These are phyloP conservation scores for Lacanobia oleracea DNA, from an alignment of 2,888 invertebrate species.

Conservation along the genomic window DNA sequence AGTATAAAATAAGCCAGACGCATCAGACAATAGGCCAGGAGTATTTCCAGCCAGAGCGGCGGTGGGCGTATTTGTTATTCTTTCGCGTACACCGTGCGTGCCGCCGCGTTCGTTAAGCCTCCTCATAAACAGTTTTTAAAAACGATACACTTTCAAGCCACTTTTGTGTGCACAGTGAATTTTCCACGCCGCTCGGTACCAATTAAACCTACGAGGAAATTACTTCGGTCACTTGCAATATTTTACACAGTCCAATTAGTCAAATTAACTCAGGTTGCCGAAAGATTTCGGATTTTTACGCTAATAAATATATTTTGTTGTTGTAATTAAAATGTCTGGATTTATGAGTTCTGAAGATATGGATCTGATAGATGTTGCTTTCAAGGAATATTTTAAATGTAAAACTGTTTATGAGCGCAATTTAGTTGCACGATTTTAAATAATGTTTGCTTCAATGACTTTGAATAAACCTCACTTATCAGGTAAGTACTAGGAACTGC, in stretches of 20 bases:
- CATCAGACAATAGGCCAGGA: slow-evolving; percentile 48
- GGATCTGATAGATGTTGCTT: slow-evolving; percentile 18
- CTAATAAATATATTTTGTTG: slow-evolving; percentile 48
- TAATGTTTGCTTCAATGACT: not conserved
- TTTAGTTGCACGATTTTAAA: not conserved
- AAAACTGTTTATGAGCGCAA: slow-evolving; percentile 12
- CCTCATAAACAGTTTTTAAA: slow-evolving; percentile 71
- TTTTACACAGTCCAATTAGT: slow-evolving; percentile 64
- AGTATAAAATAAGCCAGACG: slow-evolving; percentile 44
- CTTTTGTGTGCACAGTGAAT: slow-evolving; percentile 55
- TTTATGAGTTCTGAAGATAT: slow-evolving; percentile 39
- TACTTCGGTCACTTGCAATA: slow-evolving; percentile 63
- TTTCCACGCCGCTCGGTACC: slow-evolving; percentile 53
- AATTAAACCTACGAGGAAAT: slow-evolving; percentile 62
- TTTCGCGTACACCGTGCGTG: slow-evolving; percentile 76
- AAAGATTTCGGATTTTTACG: slow-evolving; percentile 50
- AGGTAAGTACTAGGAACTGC: not conserved
- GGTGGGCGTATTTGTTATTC: slow-evolving; percentile 69
- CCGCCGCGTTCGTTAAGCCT: slow-evolving; percentile 72
- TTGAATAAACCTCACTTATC: not conserved
- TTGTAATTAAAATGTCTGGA: slow-evolving; percentile 42
- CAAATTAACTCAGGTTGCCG: slow-evolving; percentile 56
- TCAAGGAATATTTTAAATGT: not conserved
- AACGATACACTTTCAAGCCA: slow-evolving; percentile 63
- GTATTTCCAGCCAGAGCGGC: slow-evolving; percentile 65